A percentile compares a stretch with the other conserved stretches of the same genome.
These are phyloP conservation scores for Drosophila burlai DNA, from an alignment of 1,140 invertebrate species.

Conservation along the genomic window DNA sequence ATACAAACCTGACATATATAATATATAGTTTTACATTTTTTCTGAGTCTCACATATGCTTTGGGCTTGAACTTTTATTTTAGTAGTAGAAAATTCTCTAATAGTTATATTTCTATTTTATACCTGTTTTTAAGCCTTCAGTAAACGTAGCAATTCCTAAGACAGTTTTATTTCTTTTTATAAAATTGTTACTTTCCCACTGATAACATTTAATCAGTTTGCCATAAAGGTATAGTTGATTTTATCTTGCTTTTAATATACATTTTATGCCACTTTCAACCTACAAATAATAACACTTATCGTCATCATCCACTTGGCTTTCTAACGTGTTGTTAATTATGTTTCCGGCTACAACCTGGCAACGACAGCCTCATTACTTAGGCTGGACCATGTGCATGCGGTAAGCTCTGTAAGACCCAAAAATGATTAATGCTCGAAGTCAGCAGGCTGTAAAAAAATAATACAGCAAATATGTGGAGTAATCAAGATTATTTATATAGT, in stretches of 20 bases:
- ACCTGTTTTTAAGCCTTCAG: background rate
- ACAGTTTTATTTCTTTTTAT: background rate
- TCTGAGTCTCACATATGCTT: background rate
- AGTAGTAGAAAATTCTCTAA: background rate
- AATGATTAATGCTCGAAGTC: slow-evolving; percentile 40
- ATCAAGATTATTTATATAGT: background rate
- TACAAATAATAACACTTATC: slow-evolving; percentile 5
- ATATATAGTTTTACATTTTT: background rate
- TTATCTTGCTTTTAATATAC: background rate
- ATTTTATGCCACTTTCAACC: background rate
- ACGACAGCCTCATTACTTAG: slow-evolving; percentile 59
- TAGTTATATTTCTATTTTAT: background rate
- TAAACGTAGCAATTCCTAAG: background rate
- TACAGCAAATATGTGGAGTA: background rate
- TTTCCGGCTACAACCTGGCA: slow-evolving; percentile 40
- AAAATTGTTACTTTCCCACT: background rate
- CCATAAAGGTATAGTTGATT: too few species aligned
- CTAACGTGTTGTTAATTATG: slow-evolving; percentile 71
- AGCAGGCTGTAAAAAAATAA: slow-evolving; percentile 8
- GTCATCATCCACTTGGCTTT: slow-evolving; percentile 11
- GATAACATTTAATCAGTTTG: background rate
- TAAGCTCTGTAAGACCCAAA: slow-evolving; percentile 17
- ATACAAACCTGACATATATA: too few species aligned
- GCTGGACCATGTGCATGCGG: slow-evolving; percentile 28
- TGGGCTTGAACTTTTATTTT: background rate